These are phyloP conservation scores for Gobiocypris rarus DNA, from an alignment of 2,113 vertebrate genomes.

Conservation along the genomic window DNA sequence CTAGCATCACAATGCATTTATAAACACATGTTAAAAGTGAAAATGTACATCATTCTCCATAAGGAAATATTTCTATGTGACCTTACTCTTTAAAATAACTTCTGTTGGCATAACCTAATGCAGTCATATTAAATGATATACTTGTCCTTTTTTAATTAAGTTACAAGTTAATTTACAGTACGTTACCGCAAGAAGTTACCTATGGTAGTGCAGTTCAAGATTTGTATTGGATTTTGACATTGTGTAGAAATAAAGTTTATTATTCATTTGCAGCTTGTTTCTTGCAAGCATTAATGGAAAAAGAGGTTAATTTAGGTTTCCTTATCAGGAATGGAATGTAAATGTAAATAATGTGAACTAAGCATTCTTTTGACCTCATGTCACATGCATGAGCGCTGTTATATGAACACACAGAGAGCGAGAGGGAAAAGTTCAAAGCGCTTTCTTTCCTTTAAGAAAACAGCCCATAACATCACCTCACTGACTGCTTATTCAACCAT, in stretches of 20 bases:
- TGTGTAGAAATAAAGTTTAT: neutral
- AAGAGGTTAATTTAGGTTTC: neutral
- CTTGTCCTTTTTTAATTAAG: neutral
- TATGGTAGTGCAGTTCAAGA: neutral
- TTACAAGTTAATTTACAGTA: neutral
- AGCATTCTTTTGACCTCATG: neutral
- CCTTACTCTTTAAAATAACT: no score
- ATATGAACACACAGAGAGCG: neutral
- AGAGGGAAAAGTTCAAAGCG: slow-evolving; percentile 2
- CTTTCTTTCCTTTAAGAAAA: neutral
- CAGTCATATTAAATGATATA: neutral
- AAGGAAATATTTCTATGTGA: no score
- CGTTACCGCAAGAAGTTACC: neutral
- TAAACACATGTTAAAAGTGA: no score
- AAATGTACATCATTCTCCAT: no score
- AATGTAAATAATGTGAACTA: no score
- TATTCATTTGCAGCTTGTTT: neutral
- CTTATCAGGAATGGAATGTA: neutral
- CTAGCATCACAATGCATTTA: no score
- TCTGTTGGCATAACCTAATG: no score
- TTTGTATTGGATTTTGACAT: neutral
- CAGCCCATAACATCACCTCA: slow-evolving; percentile 7
- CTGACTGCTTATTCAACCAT: slow-evolving; percentile 23
- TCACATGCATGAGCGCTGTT: slow-evolving; percentile 15
- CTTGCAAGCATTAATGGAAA: neutral